Conservation (phyloP, 30 jellyfish, hydroid and myxozoan species). For the Clytia hemisphaerica region DNA sequence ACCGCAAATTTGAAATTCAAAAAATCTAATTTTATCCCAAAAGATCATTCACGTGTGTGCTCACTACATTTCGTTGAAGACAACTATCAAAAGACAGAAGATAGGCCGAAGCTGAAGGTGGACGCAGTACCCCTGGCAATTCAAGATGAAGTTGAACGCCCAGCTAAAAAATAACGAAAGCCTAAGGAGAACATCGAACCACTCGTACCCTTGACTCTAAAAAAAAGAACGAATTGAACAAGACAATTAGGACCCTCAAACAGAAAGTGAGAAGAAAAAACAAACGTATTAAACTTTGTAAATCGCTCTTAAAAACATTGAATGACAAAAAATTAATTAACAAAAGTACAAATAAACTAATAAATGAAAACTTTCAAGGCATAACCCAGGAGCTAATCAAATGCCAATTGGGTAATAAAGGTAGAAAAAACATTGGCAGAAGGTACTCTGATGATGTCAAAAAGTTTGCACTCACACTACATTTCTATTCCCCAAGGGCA, state of each 20-base stretch:
- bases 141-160: too few species aligned
- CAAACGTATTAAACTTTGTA: background rate
- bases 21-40: too few species aligned
- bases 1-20: too few species aligned
- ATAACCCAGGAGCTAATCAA: background rate
- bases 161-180: too few species aligned
- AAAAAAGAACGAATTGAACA: conserved; percentile 6
- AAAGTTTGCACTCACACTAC: conserved; percentile 37
- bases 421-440: background rate
- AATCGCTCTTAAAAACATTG: background rate
- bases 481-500: conserved; percentile 41
- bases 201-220: too few species aligned
- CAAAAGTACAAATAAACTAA: background rate
- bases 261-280: conserved; percentile 17
- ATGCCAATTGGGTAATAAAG: background rate
- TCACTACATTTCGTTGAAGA: too few species aligned
- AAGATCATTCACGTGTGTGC: too few species aligned
- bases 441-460: conserved; percentile 14
- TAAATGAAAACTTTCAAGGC: conserved; percentile 11
- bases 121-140: too few species aligned
- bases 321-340: background rate
- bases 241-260: background rate
- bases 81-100: too few species aligned
- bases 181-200: too few species aligned
- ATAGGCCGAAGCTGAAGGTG: too few species aligned